Base-by-base conservation (phyloP, 2,888 invertebrate species). In the Oconnorella tubifera region DNA sequence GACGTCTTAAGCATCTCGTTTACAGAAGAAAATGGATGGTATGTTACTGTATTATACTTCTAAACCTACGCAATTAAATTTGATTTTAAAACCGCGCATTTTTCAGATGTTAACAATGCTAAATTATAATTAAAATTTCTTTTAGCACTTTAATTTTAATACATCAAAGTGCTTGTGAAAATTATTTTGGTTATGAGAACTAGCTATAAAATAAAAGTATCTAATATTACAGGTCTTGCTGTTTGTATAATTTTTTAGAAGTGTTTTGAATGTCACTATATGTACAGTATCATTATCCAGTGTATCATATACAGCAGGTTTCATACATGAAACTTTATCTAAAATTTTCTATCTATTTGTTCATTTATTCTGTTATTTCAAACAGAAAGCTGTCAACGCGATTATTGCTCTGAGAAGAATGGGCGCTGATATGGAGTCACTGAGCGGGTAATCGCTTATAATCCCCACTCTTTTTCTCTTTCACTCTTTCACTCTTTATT, bases 401-500 rank as follows among this genome's bases (percentile, higher is more conserved):
- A 91, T 93, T 75, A 87, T 92, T 70, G 93, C 93, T 1, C 84
- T 93, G 58, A 88, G 86, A 76, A 83, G 93, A 75, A 92, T 93
- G 92, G 92, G 92, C 3, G 80, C 78, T 1, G 71, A 75, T 2
- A 57, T 76, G n/a, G 31, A 55, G 29, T 23, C 23, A 14, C 53
- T 68, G 4, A 23, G 32, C 4, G 23, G 50, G 64, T 63, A n/a
- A n/a, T n/a, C n/a, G n/a, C n/a, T n/a, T n/a, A n/a, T n/a, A n/a
- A n/a, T n/a, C n/a, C n/a, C n/a, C n/a, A n/a, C n/a, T n/a, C n/a
- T n/a, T n/a, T n/a, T n/a, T n/a, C n/a, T n/a, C n/a, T n/a, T n/a
- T n/a, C n/a, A n/a, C n/a, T n/a, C n/a, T n/a, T n/a, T n/a, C n/a
- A n/a, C n/a, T n/a, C n/a, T n/a, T n/a, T n/a, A n/a, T n/a, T n/a